phyloP scores from a whole-genome alignment of 2,113 vertebrate species.

The Poeciliopsis turrubarensis region DNA sequence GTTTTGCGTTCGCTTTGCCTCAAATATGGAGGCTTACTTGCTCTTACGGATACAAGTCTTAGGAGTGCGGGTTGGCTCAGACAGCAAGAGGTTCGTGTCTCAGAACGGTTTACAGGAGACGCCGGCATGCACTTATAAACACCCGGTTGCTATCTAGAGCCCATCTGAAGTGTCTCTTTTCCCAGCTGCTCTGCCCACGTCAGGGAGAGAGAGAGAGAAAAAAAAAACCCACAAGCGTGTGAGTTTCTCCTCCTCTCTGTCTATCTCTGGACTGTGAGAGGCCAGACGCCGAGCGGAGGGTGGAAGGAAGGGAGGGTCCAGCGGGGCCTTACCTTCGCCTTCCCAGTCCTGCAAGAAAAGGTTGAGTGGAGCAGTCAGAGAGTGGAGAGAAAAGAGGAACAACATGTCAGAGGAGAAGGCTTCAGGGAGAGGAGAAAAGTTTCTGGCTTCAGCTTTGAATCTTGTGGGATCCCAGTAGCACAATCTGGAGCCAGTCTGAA shows the following conservation, averaged over 20 bases:
- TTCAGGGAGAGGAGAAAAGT: constrained; percentile 18
- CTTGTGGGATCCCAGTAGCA: constrained; percentile 28
- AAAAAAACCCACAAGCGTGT: constrained; percentile 37
- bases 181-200: constrained; percentile 75
- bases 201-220: constrained; percentile 28
- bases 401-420: constrained; percentile 45
- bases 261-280: constrained; percentile 55
- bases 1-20: constrained; percentile 17
- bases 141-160: constrained; percentile 5
- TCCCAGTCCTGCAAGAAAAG: constrained; percentile 54
- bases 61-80: neutral
- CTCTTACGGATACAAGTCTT: neutral
- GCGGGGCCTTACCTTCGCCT: constrained; percentile 67
- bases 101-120: constrained; percentile 5
- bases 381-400: constrained; percentile 25
- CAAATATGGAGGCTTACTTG: constrained; percentile 28
- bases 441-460: constrained; percentile 4
- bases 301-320: constrained; percentile 68
- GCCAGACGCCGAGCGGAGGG: constrained; percentile 54
- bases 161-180: constrained; percentile 60
- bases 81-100: neutral
- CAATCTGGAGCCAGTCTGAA: constrained; percentile 33
- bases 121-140: constrained; percentile 23
- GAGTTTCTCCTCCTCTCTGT: constrained; percentile 49
- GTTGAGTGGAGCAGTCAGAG: constrained; percentile 21